A percentile compares a stretch with the other conserved stretches of the same genome.
phyloP scores from a whole-genome alignment of 1,140 invertebrate species.

The Bombus confusus region DNA sequence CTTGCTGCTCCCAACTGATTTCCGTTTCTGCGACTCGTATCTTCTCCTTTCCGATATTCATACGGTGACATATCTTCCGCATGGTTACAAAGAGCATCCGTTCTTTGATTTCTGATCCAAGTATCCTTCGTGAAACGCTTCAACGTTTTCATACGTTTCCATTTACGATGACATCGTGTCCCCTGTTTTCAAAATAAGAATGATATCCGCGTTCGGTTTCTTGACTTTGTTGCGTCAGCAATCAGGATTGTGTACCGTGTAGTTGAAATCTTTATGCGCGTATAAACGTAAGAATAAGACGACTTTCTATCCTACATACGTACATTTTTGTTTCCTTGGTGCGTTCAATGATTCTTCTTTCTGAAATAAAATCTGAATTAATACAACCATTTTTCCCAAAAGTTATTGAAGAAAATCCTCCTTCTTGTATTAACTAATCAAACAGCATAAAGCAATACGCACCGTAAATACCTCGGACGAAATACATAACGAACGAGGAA shows the following conservation, averaged over 20 bases:
- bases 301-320: too few relatives aligned
- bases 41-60: conserved; percentile 61
- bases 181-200: not conserved
- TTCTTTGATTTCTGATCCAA: conserved; percentile 18
- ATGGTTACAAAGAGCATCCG: conserved; percentile 25
- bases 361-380: too few relatives aligned
- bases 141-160: not conserved
- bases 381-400: not conserved
- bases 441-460: not conserved
- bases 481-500: not conserved
- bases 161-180: not conserved
- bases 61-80: conserved; percentile 60
- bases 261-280: too few relatives aligned
- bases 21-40: conserved; percentile 75
- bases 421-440: not conserved
- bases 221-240: too few relatives aligned
- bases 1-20: conserved; percentile 80
- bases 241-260: too few relatives aligned
- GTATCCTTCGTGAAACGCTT: not conserved
- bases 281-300: too few relatives aligned
- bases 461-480: not conserved
- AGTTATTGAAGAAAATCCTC: not conserved
- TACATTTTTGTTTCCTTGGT: too few relatives aligned
- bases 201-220: not conserved
- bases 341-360: too few relatives aligned